Conservation (phyloP, 2,888 invertebrate genomes). For the Empis livida region DNA sequence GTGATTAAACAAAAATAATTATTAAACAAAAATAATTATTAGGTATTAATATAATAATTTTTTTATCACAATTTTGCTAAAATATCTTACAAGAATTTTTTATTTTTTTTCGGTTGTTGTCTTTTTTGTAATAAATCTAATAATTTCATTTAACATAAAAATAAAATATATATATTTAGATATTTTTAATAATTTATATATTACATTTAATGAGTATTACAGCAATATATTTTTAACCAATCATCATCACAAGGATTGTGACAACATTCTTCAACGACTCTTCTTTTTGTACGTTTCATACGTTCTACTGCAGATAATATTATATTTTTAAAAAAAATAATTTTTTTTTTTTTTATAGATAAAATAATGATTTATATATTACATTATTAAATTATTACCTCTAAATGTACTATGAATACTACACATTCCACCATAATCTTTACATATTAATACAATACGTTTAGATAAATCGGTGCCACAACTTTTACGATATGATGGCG, state of each 20-base stretch:
- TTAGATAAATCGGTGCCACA: not conserved
- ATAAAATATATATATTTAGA: no score
- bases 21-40: no score
- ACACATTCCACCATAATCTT: not conserved
- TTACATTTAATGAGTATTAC: not conserved
- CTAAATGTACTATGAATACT: not conserved
- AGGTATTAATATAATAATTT: no score
- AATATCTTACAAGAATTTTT: no score
- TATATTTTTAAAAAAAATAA: not conserved
- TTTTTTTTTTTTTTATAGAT: not conserved
- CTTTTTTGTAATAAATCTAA: no score
- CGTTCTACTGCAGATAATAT: not conserved
- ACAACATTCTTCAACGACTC: conserved; percentile 1
- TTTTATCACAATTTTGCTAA: no score
- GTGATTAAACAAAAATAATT: no score
- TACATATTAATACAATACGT: not conserved
- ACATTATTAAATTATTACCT: not conserved
- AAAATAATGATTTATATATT: not conserved
- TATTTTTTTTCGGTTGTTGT: no score
- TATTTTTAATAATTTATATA: no score
- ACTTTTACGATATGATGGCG: not conserved
- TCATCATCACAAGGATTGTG: conserved; percentile 1
- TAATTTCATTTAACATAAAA: no score
- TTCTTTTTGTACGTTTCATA: not conserved
- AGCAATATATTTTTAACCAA: conserved; percentile 1